Percentiles rank a stretch among this genome's conserved stretches.
These are phyloP conservation scores for Congeria kusceri DNA, from an alignment of 2,888 invertebrate genomes.

Conservation along the genomic window DNA sequence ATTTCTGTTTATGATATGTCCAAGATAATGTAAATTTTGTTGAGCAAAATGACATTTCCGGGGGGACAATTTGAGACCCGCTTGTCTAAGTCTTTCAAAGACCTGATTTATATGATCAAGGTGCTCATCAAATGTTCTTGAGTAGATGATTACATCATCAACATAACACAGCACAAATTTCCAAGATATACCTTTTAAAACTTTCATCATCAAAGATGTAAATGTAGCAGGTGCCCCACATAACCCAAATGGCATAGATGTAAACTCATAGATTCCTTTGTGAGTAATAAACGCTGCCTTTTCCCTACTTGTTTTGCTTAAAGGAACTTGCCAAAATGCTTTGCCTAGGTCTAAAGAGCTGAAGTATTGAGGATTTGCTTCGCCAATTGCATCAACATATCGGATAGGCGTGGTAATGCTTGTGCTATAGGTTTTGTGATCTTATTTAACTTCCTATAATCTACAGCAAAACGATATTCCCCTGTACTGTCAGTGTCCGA, in stretches of 20 bases:
- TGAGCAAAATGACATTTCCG: too few species aligned
- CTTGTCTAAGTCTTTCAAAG: constrained; percentile 24
- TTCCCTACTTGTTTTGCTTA: constrained; percentile 27
- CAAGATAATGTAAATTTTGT: too few species aligned
- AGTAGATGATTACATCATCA: constrained; percentile 44
- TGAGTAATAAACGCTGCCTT: constrained; percentile 57
- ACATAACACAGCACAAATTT: constrained; percentile 48
- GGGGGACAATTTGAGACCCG: constrained; percentile 38
- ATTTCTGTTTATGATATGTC: neutral
- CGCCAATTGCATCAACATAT: constrained; percentile 56
- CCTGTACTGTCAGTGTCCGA: constrained; percentile 22
- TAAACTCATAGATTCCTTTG: constrained; percentile 46
- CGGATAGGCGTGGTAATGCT: constrained; percentile 50
- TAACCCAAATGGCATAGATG: constrained; percentile 46
- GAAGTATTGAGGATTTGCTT: constrained; percentile 45
- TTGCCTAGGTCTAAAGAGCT: constrained; percentile 45
- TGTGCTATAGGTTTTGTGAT: constrained; percentile 40
- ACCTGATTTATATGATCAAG: constrained; percentile 33
- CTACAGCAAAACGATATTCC: constrained; percentile 59
- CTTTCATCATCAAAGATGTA: constrained; percentile 43
- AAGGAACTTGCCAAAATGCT: constrained; percentile 54
- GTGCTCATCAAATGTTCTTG: constrained; percentile 31
- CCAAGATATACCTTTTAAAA: constrained; percentile 29
- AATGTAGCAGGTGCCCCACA: constrained; percentile 37
- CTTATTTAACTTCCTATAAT: constrained; percentile 53